A percentile compares a stretch with the other conserved stretches of the same genome.
Evolutionary conservation across 2,888 invertebrate genomes (phyloP).

Genomic region (Thecophora atra): DNA sequence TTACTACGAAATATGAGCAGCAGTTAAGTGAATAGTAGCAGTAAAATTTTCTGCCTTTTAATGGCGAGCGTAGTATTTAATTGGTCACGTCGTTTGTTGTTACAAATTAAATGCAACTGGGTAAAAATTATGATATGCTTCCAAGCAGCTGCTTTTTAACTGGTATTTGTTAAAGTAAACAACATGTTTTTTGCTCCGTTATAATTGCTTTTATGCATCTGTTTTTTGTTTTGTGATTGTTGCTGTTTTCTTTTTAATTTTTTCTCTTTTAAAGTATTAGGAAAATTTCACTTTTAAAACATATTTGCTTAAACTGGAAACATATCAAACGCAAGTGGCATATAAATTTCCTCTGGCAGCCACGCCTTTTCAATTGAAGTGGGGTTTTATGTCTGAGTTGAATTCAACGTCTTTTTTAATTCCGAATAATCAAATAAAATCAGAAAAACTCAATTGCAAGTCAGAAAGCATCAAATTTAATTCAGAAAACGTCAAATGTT

Average conservation of each 20-base stretch:
- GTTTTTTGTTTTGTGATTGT: neutral
- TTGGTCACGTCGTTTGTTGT: slow-evolving; percentile 10
- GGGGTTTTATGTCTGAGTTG: too few relatives aligned
- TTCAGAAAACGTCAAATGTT: too few relatives aligned
- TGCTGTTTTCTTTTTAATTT: neutral
- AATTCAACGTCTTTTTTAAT: neutral
- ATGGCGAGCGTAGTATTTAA: neutral
- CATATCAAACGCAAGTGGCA: too few relatives aligned
- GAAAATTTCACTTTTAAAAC: too few relatives aligned
- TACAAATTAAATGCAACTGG: slow-evolving; percentile 23
- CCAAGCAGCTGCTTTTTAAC: neutral
- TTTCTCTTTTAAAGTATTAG: too few relatives aligned
- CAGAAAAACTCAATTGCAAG: too few relatives aligned
- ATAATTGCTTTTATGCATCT: neutral
- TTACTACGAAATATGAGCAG: too few relatives aligned
- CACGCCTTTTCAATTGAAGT: too few relatives aligned
- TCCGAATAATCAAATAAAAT: neutral
- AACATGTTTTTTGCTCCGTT: neutral
- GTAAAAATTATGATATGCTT: slow-evolving; percentile 9
- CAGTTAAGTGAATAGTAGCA: neutral
- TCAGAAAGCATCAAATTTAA: too few relatives aligned
- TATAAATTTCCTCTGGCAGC: too few relatives aligned
- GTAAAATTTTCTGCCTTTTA: neutral
- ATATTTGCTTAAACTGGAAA: too few relatives aligned
- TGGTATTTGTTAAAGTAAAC: neutral